phyloP scores from a whole-genome alignment of 2,888 invertebrate genomes.

The Drosophila demipolita region DNA sequence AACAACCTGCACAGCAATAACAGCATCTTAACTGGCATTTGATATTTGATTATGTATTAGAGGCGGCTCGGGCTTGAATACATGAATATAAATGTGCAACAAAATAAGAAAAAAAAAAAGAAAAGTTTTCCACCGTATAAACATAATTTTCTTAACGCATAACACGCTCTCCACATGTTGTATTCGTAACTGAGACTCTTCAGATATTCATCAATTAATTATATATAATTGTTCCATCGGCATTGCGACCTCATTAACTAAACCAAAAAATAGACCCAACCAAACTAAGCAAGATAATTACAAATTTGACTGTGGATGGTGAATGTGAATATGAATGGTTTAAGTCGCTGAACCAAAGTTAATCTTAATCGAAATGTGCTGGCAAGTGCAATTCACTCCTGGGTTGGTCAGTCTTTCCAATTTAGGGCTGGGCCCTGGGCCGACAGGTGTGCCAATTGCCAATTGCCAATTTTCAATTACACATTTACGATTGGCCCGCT shows the following conservation, averaged over 20 bases:
- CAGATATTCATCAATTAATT: background rate
- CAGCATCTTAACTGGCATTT: slow-evolving; percentile 29
- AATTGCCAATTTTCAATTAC: slow-evolving; percentile 34
- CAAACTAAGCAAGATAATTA: slow-evolving; percentile 10
- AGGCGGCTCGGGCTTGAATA: slow-evolving; percentile 14
- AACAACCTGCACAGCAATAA: slow-evolving; percentile 3
- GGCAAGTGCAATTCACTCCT: slow-evolving; percentile 16
- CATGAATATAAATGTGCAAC: slow-evolving; percentile 8
- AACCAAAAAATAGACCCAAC: slow-evolving; percentile 4
- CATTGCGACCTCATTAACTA: background rate
- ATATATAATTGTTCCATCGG: background rate
- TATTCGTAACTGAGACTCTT: background rate
- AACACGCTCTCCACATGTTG: background rate
- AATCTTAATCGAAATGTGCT: slow-evolving; percentile 21
- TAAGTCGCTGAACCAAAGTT: slow-evolving; percentile 12
- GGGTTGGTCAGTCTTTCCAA: slow-evolving; percentile 8
- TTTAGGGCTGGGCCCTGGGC: slow-evolving; percentile 17
- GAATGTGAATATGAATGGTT: slow-evolving; percentile 14
- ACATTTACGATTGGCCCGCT: slow-evolving; percentile 19
- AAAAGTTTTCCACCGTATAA: slow-evolving; percentile 1
- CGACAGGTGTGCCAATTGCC: slow-evolving; percentile 35
- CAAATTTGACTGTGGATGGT: slow-evolving; percentile 12
- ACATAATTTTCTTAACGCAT: background rate
- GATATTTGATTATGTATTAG: slow-evolving; percentile 39
- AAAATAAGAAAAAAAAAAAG: background rate